phyloP scores from a whole-genome alignment of 2,888 invertebrate genomes.

The Noctua janthina region DNA sequence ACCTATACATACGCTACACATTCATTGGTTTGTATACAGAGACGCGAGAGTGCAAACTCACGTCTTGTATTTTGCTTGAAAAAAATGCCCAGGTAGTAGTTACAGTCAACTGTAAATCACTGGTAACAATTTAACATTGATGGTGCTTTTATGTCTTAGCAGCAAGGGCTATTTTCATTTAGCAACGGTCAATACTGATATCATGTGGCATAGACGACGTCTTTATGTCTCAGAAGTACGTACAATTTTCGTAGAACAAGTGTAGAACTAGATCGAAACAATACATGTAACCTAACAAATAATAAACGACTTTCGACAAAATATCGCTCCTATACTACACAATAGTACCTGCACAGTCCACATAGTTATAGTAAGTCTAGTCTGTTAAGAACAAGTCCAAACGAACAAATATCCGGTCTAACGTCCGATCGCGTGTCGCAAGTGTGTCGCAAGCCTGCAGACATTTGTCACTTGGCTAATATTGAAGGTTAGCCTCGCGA shows the following conservation, averaged over 20 bases:
- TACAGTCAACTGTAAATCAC: neutral
- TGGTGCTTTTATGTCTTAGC: neutral
- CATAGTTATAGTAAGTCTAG: conserved; percentile 14
- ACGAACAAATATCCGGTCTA: conserved; percentile 61
- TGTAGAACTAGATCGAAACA: neutral
- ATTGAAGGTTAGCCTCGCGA: conserved; percentile 56
- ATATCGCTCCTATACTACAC: neutral
- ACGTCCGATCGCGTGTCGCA: conserved; percentile 58
- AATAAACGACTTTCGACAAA: conserved; percentile 1
- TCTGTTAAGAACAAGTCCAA: conserved; percentile 34
- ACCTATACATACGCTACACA: neutral
- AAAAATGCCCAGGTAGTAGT: neutral
- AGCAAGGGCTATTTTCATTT: neutral
- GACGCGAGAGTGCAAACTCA: neutral
- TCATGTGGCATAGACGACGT: neutral
- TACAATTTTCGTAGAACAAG: neutral
- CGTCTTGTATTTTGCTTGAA: neutral
- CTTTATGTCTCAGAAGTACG: neutral
- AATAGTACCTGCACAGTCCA: neutral
- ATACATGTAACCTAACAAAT: neutral
- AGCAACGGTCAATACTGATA: too few species aligned
- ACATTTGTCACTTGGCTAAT: conserved; percentile 59
- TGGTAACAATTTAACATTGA: neutral
- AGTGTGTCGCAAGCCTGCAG: conserved; percentile 55
- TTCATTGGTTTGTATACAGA: neutral